These are phyloP conservation scores for Whitmania pigra DNA, from an alignment of 1,140 invertebrate genomes.

Conservation along the genomic window DNA sequence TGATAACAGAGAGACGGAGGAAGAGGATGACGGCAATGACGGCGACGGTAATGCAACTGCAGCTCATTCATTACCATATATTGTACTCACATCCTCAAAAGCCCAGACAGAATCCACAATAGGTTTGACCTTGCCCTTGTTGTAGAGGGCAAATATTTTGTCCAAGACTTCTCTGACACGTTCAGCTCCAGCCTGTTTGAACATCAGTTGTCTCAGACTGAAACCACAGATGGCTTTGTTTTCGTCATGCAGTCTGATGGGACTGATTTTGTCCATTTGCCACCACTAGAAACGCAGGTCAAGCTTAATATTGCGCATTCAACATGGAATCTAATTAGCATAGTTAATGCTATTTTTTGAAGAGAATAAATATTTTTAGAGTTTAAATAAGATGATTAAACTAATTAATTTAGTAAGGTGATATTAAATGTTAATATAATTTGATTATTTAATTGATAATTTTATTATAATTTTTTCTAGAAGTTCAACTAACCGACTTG, in stretches of 20 bases:
- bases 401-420: no score
- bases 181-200: slow-evolving; percentile 60
- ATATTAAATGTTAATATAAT: no score
- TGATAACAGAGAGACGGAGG: neutral
- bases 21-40: neutral
- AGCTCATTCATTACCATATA: neutral
- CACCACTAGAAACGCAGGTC: slow-evolving; percentile 53
- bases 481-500: slow-evolving; percentile 56
- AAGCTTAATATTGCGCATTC: no score
- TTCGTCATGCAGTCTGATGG: slow-evolving; percentile 74
- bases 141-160: slow-evolving; percentile 61
- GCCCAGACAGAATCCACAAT: slow-evolving; percentile 71
- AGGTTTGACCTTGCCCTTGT: slow-evolving; percentile 63
- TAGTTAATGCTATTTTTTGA: no score
- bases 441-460: neutral
- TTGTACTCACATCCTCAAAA: slow-evolving; percentile 61
- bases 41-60: no score
- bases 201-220: slow-evolving; percentile 68
- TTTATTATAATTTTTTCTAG: neutral
- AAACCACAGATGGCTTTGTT: slow-evolving; percentile 70
- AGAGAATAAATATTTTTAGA: no score
- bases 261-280: slow-evolving; percentile 77
- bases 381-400: no score
- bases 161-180: slow-evolving; percentile 57
- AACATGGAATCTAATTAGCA: no score